Conservation (phyloP, 2,113 vertebrate species). For the Caranx ignobilis region DNA sequence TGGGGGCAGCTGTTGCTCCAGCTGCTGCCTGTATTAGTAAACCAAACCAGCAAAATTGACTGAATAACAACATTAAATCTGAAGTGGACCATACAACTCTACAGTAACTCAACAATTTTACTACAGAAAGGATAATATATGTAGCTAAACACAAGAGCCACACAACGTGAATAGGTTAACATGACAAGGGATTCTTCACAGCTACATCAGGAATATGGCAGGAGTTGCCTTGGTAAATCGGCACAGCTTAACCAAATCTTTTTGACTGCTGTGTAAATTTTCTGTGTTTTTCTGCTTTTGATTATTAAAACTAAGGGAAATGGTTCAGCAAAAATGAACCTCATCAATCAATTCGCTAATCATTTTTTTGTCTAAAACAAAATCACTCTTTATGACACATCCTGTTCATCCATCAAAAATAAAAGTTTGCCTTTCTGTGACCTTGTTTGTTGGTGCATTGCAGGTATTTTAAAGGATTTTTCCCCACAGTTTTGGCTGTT, state of each 20-base stretch:
- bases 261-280: not conserved
- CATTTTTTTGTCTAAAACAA: not conserved
- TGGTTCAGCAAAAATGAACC: not conserved
- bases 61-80: too few relatives aligned
- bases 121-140: too few relatives aligned
- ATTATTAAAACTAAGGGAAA: not conserved
- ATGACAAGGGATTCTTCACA: not conserved
- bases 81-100: too few relatives aligned
- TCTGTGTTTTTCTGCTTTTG: not conserved
- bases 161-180: not conserved
- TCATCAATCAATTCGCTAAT: not conserved
- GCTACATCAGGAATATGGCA: not conserved
- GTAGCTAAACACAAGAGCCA: too few relatives aligned
- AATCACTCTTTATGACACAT: too few relatives aligned
- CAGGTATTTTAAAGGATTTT: not conserved
- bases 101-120: too few relatives aligned
- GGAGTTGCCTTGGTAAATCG: slow-evolving; percentile 13
- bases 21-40: too few relatives aligned
- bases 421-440: not conserved
- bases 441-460: not conserved
- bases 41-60: too few relatives aligned
- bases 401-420: not conserved
- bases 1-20: too few relatives aligned
- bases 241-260: not conserved
- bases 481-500: not conserved